These are phyloP conservation scores for Ciconia nigra DNA, from an alignment of 2,797 vertebrate species.

Conservation along the genomic window DNA sequence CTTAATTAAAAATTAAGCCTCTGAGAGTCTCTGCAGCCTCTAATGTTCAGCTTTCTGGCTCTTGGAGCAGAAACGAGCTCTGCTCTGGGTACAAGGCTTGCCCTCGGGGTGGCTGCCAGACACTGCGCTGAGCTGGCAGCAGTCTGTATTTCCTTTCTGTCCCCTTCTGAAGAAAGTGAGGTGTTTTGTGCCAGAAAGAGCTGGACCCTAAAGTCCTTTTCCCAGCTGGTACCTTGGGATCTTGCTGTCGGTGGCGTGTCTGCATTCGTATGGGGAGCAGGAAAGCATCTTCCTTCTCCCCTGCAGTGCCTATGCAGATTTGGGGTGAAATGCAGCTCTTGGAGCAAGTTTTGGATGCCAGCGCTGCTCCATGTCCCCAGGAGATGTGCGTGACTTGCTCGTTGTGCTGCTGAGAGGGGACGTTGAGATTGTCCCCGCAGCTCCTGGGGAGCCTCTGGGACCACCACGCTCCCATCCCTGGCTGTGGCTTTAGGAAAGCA, in stretches of 20 bases:
- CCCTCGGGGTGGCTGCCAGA: not conserved
- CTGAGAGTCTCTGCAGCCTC: not conserved
- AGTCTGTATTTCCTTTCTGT: not conserved
- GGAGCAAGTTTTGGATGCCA: no score
- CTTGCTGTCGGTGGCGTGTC: rapidly evolving
- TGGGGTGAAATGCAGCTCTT: not conserved
- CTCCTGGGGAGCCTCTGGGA: not conserved
- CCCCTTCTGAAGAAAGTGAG: not conserved
- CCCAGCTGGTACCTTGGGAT: not conserved
- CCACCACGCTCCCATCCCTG: rapidly evolving
- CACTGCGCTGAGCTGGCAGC: not conserved
- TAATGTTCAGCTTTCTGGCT: not conserved
- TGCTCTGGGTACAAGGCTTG: not conserved
- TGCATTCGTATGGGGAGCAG: rapidly evolving
- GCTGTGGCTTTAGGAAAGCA: no score
- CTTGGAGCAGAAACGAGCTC: not conserved
- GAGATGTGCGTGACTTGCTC: not conserved
- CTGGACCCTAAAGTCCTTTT: not conserved
- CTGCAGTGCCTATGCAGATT: not conserved
- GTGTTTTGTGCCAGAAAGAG: not conserved
- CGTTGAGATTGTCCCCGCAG: not conserved
- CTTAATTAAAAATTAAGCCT: not conserved
- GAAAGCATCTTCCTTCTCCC: not conserved
- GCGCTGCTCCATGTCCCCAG: rapidly evolving
- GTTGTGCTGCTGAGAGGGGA: rapidly evolving